A percentile compares a stretch with the other conserved stretches of the same genome.
phyloP scores from a whole-genome alignment of 2,797 vertebrate species.

The Streptopelia turtur region DNA sequence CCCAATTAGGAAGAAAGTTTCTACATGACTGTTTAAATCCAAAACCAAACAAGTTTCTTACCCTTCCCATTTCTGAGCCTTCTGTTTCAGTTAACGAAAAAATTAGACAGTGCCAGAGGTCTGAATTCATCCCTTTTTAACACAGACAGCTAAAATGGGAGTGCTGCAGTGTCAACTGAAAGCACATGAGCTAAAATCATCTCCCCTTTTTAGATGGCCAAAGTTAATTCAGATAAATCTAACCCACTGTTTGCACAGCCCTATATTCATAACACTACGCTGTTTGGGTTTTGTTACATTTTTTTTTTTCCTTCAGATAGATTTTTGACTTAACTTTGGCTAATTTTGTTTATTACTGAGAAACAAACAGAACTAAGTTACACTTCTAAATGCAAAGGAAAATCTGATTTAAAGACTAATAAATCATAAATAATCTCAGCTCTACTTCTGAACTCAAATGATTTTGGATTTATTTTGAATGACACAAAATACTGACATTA shows the following conservation, averaged over 20 bases:
- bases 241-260: background rate
- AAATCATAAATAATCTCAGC: background rate
- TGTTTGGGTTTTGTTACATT: too few species aligned
- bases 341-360: background rate
- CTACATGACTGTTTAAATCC: background rate
- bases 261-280: fast-evolving
- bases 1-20: constrained; percentile 6
- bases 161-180: background rate
- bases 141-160: background rate
- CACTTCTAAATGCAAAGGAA: background rate
- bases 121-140: background rate
- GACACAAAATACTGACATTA: background rate
- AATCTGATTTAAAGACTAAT: background rate
- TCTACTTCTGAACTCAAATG: background rate
- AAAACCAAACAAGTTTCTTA: background rate
- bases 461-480: background rate
- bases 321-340: background rate
- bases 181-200: fast-evolving
- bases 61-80: background rate
- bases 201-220: background rate
- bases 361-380: background rate
- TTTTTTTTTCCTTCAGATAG: background rate
- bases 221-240: background rate
- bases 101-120: background rate
- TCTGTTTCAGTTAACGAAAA: background rate